phyloP scores from a whole-genome alignment of 2,797 vertebrate species.

The Enteromius thamalakanensis region DNA sequence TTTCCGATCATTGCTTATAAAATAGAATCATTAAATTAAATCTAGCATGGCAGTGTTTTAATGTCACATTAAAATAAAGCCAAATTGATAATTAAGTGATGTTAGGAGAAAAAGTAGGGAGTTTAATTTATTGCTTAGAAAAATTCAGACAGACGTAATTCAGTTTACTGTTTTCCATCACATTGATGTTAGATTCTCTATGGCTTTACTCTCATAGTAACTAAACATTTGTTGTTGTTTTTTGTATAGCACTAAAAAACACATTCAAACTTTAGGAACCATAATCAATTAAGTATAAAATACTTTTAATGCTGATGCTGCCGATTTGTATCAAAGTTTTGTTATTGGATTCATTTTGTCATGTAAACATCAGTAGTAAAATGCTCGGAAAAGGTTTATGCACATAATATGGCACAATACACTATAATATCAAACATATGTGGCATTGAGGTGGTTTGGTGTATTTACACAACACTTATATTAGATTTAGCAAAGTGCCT shows the following conservation, averaged over 20 bases:
- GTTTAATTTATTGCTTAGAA: not conserved
- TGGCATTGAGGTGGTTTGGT: constrained; percentile 37
- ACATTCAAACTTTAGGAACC: not conserved
- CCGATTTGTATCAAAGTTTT: not conserved
- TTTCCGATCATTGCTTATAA: not conserved
- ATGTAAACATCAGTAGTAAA: constrained; percentile 33
- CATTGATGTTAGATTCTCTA: not conserved
- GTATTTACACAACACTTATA: constrained; percentile 40
- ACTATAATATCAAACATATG: constrained; percentile 40
- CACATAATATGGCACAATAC: constrained; percentile 18
- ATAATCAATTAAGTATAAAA: not conserved
- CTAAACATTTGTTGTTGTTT: not conserved
- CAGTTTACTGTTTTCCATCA: not conserved
- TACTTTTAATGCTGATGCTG: not conserved
- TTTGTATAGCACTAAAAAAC: not conserved
- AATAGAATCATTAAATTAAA: not conserved
- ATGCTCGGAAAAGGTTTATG: not conserved
- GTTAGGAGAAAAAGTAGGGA: not conserved
- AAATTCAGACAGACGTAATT: not conserved
- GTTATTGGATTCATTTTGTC: not conserved
- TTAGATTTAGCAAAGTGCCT: constrained; percentile 51
- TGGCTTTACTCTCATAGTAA: not conserved
- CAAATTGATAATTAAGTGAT: not conserved
- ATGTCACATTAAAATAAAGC: not conserved
- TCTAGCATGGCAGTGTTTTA: no score